A percentile compares a stretch with the other conserved stretches of the same genome.
These are phyloP conservation scores for Diplodus puntazzo DNA, from an alignment of 2,797 vertebrate genomes.

Conservation along the genomic window DNA sequence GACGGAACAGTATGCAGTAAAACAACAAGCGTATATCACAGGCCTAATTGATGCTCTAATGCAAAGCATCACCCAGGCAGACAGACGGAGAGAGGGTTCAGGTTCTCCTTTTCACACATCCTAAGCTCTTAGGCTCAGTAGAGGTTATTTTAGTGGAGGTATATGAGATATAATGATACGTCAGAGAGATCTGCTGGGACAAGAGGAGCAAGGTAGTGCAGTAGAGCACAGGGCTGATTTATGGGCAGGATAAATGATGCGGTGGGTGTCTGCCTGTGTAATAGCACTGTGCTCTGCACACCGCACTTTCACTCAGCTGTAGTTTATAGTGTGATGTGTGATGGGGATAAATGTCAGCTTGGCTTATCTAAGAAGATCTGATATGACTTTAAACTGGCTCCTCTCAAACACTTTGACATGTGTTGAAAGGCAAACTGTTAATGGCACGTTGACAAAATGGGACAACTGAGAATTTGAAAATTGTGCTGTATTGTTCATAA, in stretches of 20 bases:
- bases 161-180: slow-evolving; percentile 82
- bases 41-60: slow-evolving; percentile 71
- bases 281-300: slow-evolving; percentile 77
- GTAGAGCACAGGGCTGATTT: slow-evolving; percentile 83
- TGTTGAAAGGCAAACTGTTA: slow-evolving; percentile 60
- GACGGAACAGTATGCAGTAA: slow-evolving; percentile 64
- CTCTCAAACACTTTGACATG: slow-evolving; percentile 75
- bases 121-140: slow-evolving; percentile 69
- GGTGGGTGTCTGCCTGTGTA: slow-evolving; percentile 83
- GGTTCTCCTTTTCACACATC: slow-evolving; percentile 64
- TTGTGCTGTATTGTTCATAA: slow-evolving; percentile 45
- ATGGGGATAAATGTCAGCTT: slow-evolving; percentile 82
- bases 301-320: slow-evolving; percentile 78
- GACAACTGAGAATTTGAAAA: slow-evolving; percentile 31
- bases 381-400: slow-evolving; percentile 80
- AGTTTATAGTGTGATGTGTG: slow-evolving; percentile 82
- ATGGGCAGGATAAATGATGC: slow-evolving; percentile 84
- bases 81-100: slow-evolving; percentile 59
- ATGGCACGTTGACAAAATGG: slow-evolving; percentile 56
- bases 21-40: slow-evolving; percentile 64
- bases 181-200: slow-evolving; percentile 81
- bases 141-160: slow-evolving; percentile 81
- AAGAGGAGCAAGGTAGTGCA: slow-evolving; percentile 78
- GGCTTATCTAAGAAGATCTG: slow-evolving; percentile 82
- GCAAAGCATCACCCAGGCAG: slow-evolving; percentile 64